Base-by-base conservation (phyloP, 2,113 vertebrate genomes). In the Baryphthengus martii region DNA sequence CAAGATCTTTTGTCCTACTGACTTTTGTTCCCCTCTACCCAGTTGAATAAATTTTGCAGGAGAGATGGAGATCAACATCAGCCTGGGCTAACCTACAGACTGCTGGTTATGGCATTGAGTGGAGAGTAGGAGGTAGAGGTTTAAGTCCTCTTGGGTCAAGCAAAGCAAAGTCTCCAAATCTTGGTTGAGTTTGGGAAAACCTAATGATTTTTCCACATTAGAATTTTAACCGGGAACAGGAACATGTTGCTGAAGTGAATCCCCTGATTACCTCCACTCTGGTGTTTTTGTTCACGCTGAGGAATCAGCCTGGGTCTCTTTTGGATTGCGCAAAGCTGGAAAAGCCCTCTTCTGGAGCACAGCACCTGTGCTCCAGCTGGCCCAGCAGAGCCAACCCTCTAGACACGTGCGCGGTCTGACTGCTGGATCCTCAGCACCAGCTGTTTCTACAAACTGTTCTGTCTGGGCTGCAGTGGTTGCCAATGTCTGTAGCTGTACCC, bases 401-500 rank as follows among this genome's bases (percentile, higher is more conserved):
- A 37, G 29, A n/a, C 13, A 15, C 2, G 7, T 11, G 7, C 3
- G 9, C 1, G 1, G 26, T 23, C 11, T 25, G 31, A 53, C 29
- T 45, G 45, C 39, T 45, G 81, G 15, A 31, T 47, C 76, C 82
- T 53, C 44, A 40, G 62, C 62, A 75, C 56, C 19, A 25, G n/a
- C 18, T 16, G n/a, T n/a, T 65, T 70, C 44, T 52, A 24, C n/a
- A 42, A 29, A 17, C 33, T 29, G 58, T 31, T 67, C 59, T 49
- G 39, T 45, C 19, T 49, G 70, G 35, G 31, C 65, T 61, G 52
- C 53, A 21, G 26, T 20, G 47, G 47, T 62, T 55, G 40, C 47
- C 10, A 7, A 25, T 9, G 8, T 74, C 47, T 39, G 61, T 29
- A 78, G 66, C 66, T 2, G 2, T 39, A 29, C 13, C 49, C 56